phyloP scores from a whole-genome alignment of 2,888 invertebrate species.

The Prosopocoilus inquinatus region DNA sequence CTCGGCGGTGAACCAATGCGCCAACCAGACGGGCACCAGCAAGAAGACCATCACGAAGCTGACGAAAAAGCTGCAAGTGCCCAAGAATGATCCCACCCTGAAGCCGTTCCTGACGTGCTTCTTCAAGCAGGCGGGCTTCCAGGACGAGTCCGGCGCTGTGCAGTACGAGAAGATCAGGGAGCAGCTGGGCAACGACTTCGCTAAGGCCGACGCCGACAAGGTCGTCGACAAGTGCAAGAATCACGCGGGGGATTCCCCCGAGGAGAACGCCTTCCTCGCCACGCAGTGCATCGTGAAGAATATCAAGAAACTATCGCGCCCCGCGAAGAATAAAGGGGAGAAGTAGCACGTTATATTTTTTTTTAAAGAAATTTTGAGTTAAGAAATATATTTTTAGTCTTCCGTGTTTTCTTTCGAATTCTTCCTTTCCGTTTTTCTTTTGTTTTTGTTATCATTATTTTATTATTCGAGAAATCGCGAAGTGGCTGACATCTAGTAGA shows the following conservation, averaged over 20 bases:
- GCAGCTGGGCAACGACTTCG: conserved; percentile 11
- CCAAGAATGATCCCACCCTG: conserved; percentile 13
- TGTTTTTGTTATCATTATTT: too few relatives aligned
- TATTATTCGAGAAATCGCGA: too few relatives aligned
- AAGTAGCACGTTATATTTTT: too few relatives aligned
- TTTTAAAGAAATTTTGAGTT: too few relatives aligned
- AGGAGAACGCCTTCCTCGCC: conserved; percentile 11
- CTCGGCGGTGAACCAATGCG: conserved; percentile 10
- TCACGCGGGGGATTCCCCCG: conserved; percentile 13
- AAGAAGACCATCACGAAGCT: conserved; percentile 10
- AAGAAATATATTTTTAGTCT: too few relatives aligned
- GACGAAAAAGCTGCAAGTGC: conserved; percentile 10
- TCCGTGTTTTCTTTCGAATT: too few relatives aligned
- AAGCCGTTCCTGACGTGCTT: conserved; percentile 11
- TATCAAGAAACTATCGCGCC: conserved; percentile 8
- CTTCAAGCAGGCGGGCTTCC: conserved; percentile 12
- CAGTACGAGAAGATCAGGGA: conserved; percentile 14
- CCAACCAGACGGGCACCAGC: conserved; percentile 8
- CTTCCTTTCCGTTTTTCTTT: too few relatives aligned
- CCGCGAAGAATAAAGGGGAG: too few relatives aligned
- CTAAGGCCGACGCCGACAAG: conserved; percentile 8
- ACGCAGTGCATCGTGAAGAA: conserved; percentile 14
- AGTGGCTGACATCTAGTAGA: too few relatives aligned
- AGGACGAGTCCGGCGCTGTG: conserved; percentile 12
- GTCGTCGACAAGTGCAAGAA: conserved; percentile 9